phyloP scores from a whole-genome alignment of 2,888 invertebrate genomes.

The Flexamia atlantica region DNA sequence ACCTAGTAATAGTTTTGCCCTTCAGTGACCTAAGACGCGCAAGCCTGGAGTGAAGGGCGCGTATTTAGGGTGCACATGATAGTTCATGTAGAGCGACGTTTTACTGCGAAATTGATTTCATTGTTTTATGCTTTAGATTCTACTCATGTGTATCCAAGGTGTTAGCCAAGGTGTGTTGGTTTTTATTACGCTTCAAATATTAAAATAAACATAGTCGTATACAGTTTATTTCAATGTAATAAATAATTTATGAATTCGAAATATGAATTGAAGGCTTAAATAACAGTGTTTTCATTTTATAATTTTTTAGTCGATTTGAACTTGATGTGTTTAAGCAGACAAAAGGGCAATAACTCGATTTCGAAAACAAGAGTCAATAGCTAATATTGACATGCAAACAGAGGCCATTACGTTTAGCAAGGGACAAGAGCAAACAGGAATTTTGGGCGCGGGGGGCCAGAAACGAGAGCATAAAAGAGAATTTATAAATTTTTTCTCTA shows the following conservation, averaged over 20 bases:
- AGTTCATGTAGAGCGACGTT: neutral
- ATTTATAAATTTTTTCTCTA: neutral
- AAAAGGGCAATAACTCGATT: conserved; percentile 7
- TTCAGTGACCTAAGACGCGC: neutral
- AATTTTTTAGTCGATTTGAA: too few species aligned
- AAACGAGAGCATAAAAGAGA: too few species aligned
- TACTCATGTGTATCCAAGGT: too few species aligned
- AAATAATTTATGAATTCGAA: too few species aligned
- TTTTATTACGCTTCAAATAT: too few species aligned
- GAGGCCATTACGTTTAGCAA: neutral
- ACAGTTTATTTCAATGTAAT: too few species aligned
- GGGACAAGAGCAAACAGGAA: neutral
- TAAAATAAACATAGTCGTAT: too few species aligned
- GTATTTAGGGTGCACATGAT: conserved; percentile 10
- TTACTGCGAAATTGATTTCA: too few species aligned
- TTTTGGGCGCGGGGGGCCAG: neutral
- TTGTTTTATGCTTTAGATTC: too few species aligned
- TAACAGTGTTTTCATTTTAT: too few species aligned
- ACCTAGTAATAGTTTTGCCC: neutral
- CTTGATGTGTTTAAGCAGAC: neutral
- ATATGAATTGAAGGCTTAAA: too few species aligned
- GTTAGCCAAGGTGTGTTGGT: too few species aligned
- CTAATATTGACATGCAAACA: conserved; percentile 4
- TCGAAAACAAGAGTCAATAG: conserved; percentile 5
- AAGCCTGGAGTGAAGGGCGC: neutral